Percentiles rank a stretch among this genome's conserved stretches.
These are phyloP conservation scores for Apodemia hepburni DNA, from an alignment of 2,888 invertebrate species.

Conservation along the genomic window DNA sequence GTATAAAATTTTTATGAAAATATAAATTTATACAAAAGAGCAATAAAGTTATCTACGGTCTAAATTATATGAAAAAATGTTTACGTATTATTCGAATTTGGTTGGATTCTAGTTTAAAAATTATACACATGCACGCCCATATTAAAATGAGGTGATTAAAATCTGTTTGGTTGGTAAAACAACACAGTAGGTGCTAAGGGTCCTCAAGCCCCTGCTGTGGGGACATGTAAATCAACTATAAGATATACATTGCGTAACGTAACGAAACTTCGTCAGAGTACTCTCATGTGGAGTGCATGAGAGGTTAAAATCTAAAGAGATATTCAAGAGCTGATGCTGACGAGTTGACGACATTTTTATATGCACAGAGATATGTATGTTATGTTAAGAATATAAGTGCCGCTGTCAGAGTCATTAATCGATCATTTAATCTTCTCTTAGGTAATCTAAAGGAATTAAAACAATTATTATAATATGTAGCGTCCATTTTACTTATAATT, in stretches of 20 bases:
- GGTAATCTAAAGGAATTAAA: no score
- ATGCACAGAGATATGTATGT: neutral
- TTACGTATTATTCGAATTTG: no score
- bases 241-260: conserved; percentile 30
- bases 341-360: conserved; percentile 18
- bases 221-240: conserved; percentile 7
- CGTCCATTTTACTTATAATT: no score
- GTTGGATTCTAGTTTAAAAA: no score
- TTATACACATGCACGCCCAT: no score
- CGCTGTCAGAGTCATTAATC: neutral
- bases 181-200: conserved; percentile 1
- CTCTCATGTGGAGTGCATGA: conserved; percentile 52
- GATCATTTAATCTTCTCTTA: no score
- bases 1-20: no score
- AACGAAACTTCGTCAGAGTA: conserved; percentile 59
- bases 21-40: no score
- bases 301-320: conserved; percentile 48
- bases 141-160: neutral
- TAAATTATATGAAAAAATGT: no score
- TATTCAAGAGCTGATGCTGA: conserved; percentile 30
- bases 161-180: neutral
- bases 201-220: neutral
- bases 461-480: no score
- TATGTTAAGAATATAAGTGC: neutral
- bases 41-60: no score